A percentile compares a stretch with the other conserved stretches of the same genome.
These are phyloP conservation scores for Vespertilio murinus DNA, from an alignment of 2,797 vertebrate genomes.

Conservation along the genomic window DNA sequence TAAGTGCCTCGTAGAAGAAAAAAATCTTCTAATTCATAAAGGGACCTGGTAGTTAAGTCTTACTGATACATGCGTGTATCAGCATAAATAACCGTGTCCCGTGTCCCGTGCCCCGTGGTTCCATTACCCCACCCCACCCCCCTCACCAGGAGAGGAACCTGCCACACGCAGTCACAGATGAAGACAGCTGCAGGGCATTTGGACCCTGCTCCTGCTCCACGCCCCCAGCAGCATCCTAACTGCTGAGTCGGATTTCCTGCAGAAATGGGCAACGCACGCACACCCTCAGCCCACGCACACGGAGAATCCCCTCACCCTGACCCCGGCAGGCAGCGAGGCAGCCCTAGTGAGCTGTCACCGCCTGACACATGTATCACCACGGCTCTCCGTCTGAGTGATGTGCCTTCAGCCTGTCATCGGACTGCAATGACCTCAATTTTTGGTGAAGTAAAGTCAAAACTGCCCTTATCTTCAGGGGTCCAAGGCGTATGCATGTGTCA, in stretches of 20 bases:
- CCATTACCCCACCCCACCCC: neutral
- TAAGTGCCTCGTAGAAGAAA: neutral
- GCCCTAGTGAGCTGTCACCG: constrained; percentile 76
- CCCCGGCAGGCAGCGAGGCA: constrained; percentile 53
- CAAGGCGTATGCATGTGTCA: constrained; percentile 82
- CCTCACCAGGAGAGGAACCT: neutral
- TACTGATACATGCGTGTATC: neutral
- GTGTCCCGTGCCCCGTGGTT: too few relatives aligned
- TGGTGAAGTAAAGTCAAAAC: constrained; percentile 83
- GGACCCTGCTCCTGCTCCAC: neutral
- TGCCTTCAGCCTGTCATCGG: constrained; percentile 81
- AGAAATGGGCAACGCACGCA: neutral
- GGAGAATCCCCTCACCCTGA: constrained; percentile 77
- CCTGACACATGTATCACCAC: constrained; percentile 78
- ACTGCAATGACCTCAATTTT: constrained; percentile 82
- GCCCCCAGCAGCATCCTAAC: neutral
- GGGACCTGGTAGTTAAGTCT: neutral
- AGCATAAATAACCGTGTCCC: neutral
- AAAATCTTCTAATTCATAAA: neutral
- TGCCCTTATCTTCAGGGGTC: constrained; percentile 80
- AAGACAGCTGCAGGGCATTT: neutral
- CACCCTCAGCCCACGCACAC: neutral
- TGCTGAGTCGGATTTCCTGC: neutral
- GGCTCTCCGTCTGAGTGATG: constrained; percentile 77
- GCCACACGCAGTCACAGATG: neutral